A percentile compares a stretch with the other conserved stretches of the same genome.
These are phyloP conservation scores for Pelobates cultripes DNA, from an alignment of 2,797 vertebrate genomes.

Conservation along the genomic window DNA sequence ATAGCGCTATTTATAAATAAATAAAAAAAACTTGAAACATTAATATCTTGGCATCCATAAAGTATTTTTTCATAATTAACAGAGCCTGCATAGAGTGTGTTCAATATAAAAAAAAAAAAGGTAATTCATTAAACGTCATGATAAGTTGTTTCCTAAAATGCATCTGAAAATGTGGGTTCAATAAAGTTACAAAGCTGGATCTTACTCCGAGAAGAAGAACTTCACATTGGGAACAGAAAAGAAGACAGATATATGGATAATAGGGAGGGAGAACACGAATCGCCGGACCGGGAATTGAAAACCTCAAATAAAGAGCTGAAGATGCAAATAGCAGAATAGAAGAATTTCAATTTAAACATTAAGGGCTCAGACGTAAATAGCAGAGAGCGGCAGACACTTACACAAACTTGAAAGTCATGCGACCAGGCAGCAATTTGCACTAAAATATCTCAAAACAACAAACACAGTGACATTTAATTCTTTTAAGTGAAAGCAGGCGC, in stretches of 20 bases:
- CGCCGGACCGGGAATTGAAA: constrained; percentile 24
- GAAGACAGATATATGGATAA: no score
- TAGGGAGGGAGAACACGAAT: constrained; percentile 12
- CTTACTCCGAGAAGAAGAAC: not conserved
- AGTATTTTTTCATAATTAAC: not conserved
- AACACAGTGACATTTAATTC: constrained; percentile 71
- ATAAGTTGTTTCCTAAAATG: not conserved
- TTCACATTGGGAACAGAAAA: not conserved
- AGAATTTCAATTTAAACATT: constrained; percentile 62
- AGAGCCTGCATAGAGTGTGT: not conserved
- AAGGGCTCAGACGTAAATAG: constrained; percentile 62
- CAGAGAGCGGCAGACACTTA: constrained; percentile 61
- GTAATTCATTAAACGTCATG: not conserved
- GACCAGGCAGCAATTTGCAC: constrained; percentile 62
- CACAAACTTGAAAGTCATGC: constrained; percentile 66
- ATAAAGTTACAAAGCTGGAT: not conserved
- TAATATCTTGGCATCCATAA: not conserved
- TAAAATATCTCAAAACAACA: constrained; percentile 69
- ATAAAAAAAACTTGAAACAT: not conserved
- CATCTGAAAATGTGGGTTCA: not conserved
- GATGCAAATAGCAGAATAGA: constrained; percentile 55
- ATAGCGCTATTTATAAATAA: not conserved
- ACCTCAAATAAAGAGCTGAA: constrained; percentile 40
- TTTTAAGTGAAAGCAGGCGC: constrained; percentile 74
- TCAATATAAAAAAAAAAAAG: not conserved